Evolutionary conservation across 2,888 invertebrate genomes (phyloP).

Genomic region (Tortrix viridana): DNA sequence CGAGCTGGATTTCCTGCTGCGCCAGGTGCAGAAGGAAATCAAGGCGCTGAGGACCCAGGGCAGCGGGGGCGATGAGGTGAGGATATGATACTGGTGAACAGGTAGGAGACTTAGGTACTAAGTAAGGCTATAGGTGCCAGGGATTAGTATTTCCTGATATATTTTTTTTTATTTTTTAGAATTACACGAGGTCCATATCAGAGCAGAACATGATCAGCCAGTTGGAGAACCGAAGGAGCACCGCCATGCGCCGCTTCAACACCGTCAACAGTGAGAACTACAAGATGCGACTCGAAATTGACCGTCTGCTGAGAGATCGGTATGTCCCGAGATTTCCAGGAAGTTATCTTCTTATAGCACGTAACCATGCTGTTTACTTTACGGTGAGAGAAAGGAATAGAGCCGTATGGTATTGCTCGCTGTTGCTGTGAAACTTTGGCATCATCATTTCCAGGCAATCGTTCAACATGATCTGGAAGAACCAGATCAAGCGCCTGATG

Average conservation of each 20-base stretch:
- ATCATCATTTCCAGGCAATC: constrained; percentile 81
- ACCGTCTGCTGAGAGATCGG: constrained; percentile 92
- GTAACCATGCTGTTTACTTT: too few relatives aligned
- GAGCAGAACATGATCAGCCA: constrained; percentile 82
- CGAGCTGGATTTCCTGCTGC: constrained; percentile 81
- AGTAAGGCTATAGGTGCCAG: too few relatives aligned
- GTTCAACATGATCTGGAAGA: constrained; percentile 93
- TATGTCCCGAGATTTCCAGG: too few relatives aligned
- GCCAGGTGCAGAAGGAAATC: constrained; percentile 82
- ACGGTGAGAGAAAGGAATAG: too few relatives aligned
- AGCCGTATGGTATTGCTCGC: too few relatives aligned
- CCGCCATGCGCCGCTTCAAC: constrained; percentile 90
- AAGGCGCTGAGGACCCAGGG: constrained; percentile 69
- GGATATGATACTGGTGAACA: not conserved
- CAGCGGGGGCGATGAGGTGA: constrained; percentile 63
- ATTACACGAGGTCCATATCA: constrained; percentile 59
- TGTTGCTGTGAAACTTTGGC: too few relatives aligned
- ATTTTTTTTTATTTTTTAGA: constrained; percentile 47
- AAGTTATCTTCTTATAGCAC: too few relatives aligned
- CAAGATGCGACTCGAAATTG: constrained; percentile 90
- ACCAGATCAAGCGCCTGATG: constrained; percentile 89
- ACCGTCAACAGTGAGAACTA: constrained; percentile 89
- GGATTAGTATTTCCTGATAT: too few relatives aligned
- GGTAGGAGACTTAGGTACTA: not conserved
- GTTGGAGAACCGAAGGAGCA: constrained; percentile 90